phyloP scores from a whole-genome alignment of 2,797 vertebrate species.

The Chelidonichthys spinosus region DNA sequence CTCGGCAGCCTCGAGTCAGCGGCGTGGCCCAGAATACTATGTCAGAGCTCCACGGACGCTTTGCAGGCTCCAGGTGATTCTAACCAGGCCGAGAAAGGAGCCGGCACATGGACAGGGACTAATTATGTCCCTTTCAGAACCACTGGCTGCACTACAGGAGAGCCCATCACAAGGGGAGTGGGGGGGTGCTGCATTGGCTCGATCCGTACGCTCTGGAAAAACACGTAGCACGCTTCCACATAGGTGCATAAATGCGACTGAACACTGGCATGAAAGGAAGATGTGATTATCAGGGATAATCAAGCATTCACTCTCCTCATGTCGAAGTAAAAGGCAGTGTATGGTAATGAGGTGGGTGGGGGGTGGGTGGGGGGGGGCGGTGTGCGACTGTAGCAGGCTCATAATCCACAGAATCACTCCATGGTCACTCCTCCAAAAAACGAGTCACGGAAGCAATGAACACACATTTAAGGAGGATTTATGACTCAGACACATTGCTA shows the following conservation, averaged over 20 bases:
- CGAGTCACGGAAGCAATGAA: conserved; percentile 40
- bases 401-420: conserved; percentile 71
- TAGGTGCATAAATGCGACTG: conserved; percentile 70
- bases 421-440: conserved; percentile 75
- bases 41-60: conserved; percentile 23
- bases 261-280: conserved; percentile 72
- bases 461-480: conserved; percentile 80
- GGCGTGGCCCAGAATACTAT: conserved; percentile 45
- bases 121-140: conserved; percentile 78
- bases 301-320: conserved; percentile 79
- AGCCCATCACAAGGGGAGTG: conserved; percentile 57
- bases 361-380: not conserved
- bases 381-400: conserved; percentile 51
- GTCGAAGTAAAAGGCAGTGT: conserved; percentile 68
- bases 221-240: conserved; percentile 58
- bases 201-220: conserved; percentile 49
- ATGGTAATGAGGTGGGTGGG: conserved; percentile 66
- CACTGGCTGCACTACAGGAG: conserved; percentile 67
- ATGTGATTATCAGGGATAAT: conserved; percentile 82
- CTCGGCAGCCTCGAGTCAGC: conserved; percentile 46
- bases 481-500: conserved; percentile 55
- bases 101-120: conserved; percentile 61
- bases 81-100: conserved; percentile 63
- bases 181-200: conserved; percentile 35
- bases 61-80: conserved; percentile 68